phyloP scores from a whole-genome alignment of 1,140 invertebrate genomes.

The Hycleus cichorii region DNA sequence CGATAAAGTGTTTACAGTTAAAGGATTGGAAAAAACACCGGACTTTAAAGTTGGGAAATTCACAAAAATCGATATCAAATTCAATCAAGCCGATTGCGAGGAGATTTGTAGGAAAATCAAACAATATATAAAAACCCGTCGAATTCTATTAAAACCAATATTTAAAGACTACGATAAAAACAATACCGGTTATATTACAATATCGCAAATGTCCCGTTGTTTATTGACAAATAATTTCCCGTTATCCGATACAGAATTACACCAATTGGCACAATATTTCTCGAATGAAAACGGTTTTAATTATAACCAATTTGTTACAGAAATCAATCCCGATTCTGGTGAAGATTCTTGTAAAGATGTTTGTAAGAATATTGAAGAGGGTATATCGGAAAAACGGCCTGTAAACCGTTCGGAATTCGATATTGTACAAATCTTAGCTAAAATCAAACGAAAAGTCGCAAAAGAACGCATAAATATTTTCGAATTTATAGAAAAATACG shows the following conservation, averaged over 20 bases:
- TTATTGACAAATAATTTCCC: slow-evolving; percentile 55
- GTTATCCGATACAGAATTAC: slow-evolving; percentile 53
- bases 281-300: slow-evolving; percentile 62
- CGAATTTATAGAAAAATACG: slow-evolving; percentile 57
- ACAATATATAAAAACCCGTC: slow-evolving; percentile 43
- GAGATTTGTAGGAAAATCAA: slow-evolving; percentile 47
- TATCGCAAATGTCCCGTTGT: slow-evolving; percentile 57
- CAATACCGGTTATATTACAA: slow-evolving; percentile 60
- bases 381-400: slow-evolving; percentile 17
- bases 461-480: slow-evolving; percentile 54
- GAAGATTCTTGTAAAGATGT: slow-evolving; percentile 31
- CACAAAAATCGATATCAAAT: slow-evolving; percentile 41
- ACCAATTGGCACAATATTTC: slow-evolving; percentile 57
- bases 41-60: slow-evolving; percentile 42
- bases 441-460: slow-evolving; percentile 63
- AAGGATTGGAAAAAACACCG: slow-evolving; percentile 57
- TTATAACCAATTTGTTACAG: slow-evolving; percentile 56
- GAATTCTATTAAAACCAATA: slow-evolving; percentile 53
- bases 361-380: slow-evolving; percentile 15
- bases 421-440: slow-evolving; percentile 59
- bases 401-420: slow-evolving; percentile 45
- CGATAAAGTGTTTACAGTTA: slow-evolving; percentile 57
- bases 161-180: slow-evolving; percentile 59
- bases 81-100: slow-evolving; percentile 48
- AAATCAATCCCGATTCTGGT: slow-evolving; percentile 44